These are phyloP conservation scores for Lateolabrax maculatus DNA, from an alignment of 2,797 vertebrate species.

Conservation along the genomic window DNA sequence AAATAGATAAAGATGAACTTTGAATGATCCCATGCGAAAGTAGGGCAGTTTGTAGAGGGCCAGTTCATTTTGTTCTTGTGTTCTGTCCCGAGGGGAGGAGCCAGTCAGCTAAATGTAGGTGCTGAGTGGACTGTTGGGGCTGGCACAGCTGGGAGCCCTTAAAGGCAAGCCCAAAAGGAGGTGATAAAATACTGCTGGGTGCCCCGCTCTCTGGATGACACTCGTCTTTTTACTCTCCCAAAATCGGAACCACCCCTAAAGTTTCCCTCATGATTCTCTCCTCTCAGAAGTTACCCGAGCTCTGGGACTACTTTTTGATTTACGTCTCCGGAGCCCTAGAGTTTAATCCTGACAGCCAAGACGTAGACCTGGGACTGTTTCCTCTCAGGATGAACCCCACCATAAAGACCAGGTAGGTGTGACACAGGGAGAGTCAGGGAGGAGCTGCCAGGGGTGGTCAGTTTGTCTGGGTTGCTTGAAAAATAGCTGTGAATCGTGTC, in stretches of 20 bases:
- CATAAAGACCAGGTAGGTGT: constrained; percentile 76
- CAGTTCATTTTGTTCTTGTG: constrained; percentile 52
- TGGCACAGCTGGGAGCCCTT: constrained; percentile 48
- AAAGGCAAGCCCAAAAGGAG: constrained; percentile 51
- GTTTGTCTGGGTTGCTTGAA: not conserved
- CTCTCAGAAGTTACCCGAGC: constrained; percentile 78
- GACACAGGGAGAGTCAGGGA: not conserved
- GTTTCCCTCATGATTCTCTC: constrained; percentile 73
- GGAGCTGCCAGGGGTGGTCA: not conserved
- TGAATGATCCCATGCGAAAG: not conserved
- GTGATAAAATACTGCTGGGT: constrained; percentile 14
- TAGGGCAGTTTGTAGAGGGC: constrained; percentile 15
- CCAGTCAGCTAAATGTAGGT: constrained; percentile 74
- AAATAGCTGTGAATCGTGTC: not conserved
- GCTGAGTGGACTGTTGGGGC: constrained; percentile 70
- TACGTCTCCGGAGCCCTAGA: constrained; percentile 80
- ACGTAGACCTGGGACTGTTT: constrained; percentile 79
- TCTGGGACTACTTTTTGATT: constrained; percentile 84
- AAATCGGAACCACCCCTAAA: constrained; percentile 2
- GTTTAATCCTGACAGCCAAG: constrained; percentile 77
- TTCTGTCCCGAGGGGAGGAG: constrained; percentile 59
- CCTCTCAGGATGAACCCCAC: constrained; percentile 82
- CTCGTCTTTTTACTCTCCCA: not conserved
- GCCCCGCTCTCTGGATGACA: constrained; percentile 22
- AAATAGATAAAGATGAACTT: not conserved